Evolutionary conservation across 2,888 invertebrate genomes (phyloP).

Genomic region (Eupithecia exiguata): DNA sequence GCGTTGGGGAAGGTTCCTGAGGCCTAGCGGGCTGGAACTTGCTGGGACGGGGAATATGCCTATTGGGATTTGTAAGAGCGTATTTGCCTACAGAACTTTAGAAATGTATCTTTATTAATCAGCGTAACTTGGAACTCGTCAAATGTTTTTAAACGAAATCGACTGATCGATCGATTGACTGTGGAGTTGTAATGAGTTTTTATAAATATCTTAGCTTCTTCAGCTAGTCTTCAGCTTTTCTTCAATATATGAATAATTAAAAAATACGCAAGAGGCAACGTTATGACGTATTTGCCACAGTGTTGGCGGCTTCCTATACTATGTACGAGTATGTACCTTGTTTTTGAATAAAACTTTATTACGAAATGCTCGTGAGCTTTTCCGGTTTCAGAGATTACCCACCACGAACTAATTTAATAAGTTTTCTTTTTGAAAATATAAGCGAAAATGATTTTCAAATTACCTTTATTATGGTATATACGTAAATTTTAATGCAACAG

Average conservation of each 20-base stretch:
- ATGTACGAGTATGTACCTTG: neutral
- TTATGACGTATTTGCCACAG: neutral
- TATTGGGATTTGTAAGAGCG: neutral
- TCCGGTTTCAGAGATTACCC: neutral
- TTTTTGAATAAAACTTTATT: neutral
- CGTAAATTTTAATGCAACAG: neutral
- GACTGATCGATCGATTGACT: too few relatives aligned
- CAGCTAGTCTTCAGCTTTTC: neutral
- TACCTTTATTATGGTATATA: neutral
- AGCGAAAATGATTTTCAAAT: neutral
- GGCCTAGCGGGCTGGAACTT: neutral
- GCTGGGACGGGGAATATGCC: neutral
- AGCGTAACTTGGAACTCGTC: neutral
- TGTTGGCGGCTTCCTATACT: neutral
- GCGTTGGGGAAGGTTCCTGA: constrained; percentile 29
- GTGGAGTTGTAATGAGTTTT: neutral
- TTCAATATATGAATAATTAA: neutral
- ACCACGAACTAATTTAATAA: neutral
- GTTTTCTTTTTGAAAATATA: neutral
- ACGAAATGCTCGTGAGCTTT: neutral
- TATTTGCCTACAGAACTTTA: neutral
- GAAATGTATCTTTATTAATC: neutral
- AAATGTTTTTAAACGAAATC: neutral
- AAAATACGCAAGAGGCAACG: too few relatives aligned
- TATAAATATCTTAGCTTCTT: neutral